Evolutionary conservation across 2,113 vertebrate genomes (phyloP).

Genomic region (Strigops habroptila): DNA sequence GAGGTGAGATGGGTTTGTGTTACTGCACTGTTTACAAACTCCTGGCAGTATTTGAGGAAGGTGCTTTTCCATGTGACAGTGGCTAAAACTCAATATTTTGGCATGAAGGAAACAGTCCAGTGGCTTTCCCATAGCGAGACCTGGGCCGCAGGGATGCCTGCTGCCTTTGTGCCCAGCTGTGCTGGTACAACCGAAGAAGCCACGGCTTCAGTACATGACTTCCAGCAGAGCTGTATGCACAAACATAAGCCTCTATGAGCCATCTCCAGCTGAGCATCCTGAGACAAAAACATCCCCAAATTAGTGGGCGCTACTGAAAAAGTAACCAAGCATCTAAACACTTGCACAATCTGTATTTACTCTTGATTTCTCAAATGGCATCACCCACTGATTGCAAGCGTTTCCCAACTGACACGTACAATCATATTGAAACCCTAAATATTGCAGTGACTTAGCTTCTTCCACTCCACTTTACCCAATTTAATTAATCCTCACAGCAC

Average conservation of each 20-base stretch:
- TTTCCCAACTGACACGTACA: neutral
- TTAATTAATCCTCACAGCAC: neutral
- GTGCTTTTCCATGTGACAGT: neutral
- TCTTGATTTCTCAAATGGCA: neutral
- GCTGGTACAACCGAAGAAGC: neutral
- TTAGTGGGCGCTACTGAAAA: neutral
- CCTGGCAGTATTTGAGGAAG: neutral
- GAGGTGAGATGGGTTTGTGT: neutral
- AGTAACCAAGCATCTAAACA: neutral
- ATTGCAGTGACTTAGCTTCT: neutral
- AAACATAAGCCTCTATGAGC: neutral
- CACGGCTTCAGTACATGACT: neutral
- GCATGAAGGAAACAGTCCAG: neutral
- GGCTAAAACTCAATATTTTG: neutral
- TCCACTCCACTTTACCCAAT: neutral
- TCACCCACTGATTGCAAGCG: neutral
- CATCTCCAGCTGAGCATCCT: neutral
- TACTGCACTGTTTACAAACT: neutral
- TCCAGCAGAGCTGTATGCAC: neutral
- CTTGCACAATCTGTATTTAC: conserved; percentile 16
- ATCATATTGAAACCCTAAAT: neutral
- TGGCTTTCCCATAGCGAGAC: neutral
- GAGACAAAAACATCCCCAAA: neutral
- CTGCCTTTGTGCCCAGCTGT: neutral
- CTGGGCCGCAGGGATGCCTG: neutral